A percentile compares a stretch with the other conserved stretches of the same genome.
Conservation (phyloP, 1,140 invertebrate genomes). For the Cherax destructor region DNA sequence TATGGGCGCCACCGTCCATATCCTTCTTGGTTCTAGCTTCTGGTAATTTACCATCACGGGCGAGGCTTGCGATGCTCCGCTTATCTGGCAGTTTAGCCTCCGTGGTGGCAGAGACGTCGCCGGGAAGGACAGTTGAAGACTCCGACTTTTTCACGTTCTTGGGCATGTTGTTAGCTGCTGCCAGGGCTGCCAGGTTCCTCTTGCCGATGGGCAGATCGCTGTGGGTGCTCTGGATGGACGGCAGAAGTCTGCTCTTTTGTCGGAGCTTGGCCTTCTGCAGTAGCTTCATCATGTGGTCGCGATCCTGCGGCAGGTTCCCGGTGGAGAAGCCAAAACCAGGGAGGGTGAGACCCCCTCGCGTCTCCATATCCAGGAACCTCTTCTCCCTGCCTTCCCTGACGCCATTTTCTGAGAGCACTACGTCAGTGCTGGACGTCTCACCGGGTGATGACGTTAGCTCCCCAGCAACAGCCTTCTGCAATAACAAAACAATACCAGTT, state of each 20-base stretch:
- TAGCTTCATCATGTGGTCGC: conserved; percentile 19
- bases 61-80: conserved; percentile 13
- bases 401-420: neutral
- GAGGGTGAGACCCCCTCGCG: neutral
- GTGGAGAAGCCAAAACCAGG: conserved; percentile 22
- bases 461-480: neutral
- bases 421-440: neutral
- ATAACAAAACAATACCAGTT: neutral
- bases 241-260: neutral
- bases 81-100: neutral
- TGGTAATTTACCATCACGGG: conserved; percentile 8
- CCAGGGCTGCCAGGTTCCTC: conserved; percentile 8
- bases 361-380: conserved; percentile 2
- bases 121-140: neutral
- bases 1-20: neutral
- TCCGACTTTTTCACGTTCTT: neutral
- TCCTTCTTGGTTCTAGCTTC: neutral
- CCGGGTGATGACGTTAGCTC: neutral
- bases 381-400: conserved; percentile 25
- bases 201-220: neutral
- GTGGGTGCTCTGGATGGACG: neutral
- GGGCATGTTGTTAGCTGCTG: conserved; percentile 2
- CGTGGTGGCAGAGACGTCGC: neutral
- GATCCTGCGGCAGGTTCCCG: neutral
- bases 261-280: neutral